Evolutionary conservation across 2,888 invertebrate species (phyloP), one percentile per base, ranked within the genome.

Genomic region (Oscheius onirici): DNA sequence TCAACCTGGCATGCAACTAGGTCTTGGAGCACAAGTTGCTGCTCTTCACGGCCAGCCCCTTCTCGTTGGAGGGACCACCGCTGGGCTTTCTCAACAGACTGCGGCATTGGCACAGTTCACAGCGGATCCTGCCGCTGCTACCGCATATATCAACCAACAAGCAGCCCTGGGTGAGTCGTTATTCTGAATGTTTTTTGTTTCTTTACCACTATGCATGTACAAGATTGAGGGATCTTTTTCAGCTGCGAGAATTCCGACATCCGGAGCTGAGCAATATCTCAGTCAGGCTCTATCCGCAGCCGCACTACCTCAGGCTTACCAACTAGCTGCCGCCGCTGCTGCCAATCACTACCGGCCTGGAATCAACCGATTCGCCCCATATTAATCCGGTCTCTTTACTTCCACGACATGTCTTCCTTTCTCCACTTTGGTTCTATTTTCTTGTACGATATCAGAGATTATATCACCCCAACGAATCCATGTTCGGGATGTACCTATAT

Each of bases 351-450:
- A 74, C 51, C 71, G 82, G 52, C 17, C 63, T n/a, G 75, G 77
- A 6, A 51, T 82, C 52, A 81, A 80, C 44, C 75, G 82, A 63
- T 82, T 81, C 58, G 75, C 82, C 26, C 82, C 82, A 3, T 82
- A 82, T 67, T 82, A 72, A 57, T 28, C 49, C 44, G 34, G 52
- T 40, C 28, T 60, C 17, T 55, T 24, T 17, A 17, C n/a, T n/a
- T 46, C 46, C 46, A 44, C 46, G 44, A 26, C 20, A 17, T 17
- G 20, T 55, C 55, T 55, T n/a, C 28, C 55, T n/a, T 26, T 55
- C 52, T 28, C 55, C 55, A n/a, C 58, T 58, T 58, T 43, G 40
- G 41, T 58, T 58, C 40, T 57, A 20, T 26, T 55, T 43, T 24
- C 43, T 41, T 63, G 63, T 66, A 66, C 26, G 61, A 61, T 66